These are phyloP conservation scores for Hypothenemus hampei DNA, from an alignment of 1,140 invertebrate species.

Conservation along the genomic window DNA sequence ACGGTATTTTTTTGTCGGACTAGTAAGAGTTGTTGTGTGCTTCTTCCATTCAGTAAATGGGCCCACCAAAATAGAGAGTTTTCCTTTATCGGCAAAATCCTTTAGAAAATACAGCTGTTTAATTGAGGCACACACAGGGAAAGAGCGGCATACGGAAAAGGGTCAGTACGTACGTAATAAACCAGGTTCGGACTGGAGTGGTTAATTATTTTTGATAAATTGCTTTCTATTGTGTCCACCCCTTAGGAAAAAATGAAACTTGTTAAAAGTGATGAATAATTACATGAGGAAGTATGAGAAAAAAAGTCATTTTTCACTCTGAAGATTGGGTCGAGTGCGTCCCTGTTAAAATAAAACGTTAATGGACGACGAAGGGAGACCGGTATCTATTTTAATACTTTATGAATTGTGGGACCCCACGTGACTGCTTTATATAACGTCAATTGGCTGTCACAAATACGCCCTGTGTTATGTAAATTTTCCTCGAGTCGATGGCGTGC, in stretches of 20 bases:
- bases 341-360: not conserved
- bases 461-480: conserved; percentile 41
- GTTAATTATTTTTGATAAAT: too few species aligned
- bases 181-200: too few species aligned
- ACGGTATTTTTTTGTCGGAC: conserved; percentile 13
- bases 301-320: too few species aligned
- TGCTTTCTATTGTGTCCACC: too few species aligned
- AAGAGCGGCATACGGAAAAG: too few species aligned
- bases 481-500: conserved; percentile 26
- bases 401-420: conserved; percentile 39
- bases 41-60: not conserved
- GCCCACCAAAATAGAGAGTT: conserved; percentile 17
- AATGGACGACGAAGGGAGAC: conserved; percentile 15
- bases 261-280: too few species aligned
- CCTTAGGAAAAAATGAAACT: too few species aligned
- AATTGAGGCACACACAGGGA: too few species aligned
- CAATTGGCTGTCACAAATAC: conserved; percentile 44
- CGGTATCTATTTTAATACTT: conserved; percentile 42
- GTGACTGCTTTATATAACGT: conserved; percentile 42
- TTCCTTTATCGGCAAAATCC: conserved; percentile 22
- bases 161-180: too few species aligned
- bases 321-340: too few species aligned
- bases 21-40: conserved; percentile 2
- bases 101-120: conserved; percentile 24
- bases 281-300: too few species aligned